Conservation (phyloP, 1,140 invertebrate species). For the Drosophila simulans region DNA sequence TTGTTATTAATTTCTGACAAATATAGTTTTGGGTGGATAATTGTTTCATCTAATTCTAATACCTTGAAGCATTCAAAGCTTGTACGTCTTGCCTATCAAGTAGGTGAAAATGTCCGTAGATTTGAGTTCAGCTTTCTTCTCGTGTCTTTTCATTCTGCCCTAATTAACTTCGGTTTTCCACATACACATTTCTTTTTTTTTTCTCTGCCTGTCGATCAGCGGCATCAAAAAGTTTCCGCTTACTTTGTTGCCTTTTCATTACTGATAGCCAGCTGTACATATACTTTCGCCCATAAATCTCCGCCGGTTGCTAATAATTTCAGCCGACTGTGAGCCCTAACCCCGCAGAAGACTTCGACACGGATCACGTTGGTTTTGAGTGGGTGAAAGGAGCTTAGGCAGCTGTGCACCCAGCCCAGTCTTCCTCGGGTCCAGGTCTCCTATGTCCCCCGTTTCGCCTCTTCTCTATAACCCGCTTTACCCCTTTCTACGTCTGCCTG, state of each 20-base stretch:
- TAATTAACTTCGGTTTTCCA: slow-evolving; percentile 25
- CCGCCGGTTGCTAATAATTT: slow-evolving; percentile 34
- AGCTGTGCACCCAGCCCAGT: slow-evolving; percentile 18
- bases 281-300: slow-evolving; percentile 49
- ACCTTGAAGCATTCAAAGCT: too few relatives aligned
- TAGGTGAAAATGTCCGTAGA: not conserved
- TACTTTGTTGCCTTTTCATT: slow-evolving; percentile 26
- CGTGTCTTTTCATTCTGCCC: slow-evolving; percentile 27
- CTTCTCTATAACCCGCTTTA: too few relatives aligned
- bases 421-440: slow-evolving; percentile 1
- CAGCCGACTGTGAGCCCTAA: slow-evolving; percentile 7
- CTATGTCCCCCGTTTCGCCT: slow-evolving; percentile 1
- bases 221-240: slow-evolving; percentile 34
- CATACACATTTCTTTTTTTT: not conserved
- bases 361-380: slow-evolving; percentile 14
- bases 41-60: not conserved
- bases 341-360: slow-evolving; percentile 9
- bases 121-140: slow-evolving; percentile 25
- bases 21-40: not conserved
- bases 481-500: slow-evolving; percentile 12
- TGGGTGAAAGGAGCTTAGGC: slow-evolving; percentile 45
- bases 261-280: slow-evolving; percentile 2
- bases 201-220: slow-evolving; percentile 6
- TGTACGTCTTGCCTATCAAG: too few relatives aligned
- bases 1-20: slow-evolving; percentile 15